Evolutionary conservation across 2,113 vertebrate genomes (phyloP), one percentile per base, ranked within the genome.

Genomic region (Nesogale talazaci): DNA sequence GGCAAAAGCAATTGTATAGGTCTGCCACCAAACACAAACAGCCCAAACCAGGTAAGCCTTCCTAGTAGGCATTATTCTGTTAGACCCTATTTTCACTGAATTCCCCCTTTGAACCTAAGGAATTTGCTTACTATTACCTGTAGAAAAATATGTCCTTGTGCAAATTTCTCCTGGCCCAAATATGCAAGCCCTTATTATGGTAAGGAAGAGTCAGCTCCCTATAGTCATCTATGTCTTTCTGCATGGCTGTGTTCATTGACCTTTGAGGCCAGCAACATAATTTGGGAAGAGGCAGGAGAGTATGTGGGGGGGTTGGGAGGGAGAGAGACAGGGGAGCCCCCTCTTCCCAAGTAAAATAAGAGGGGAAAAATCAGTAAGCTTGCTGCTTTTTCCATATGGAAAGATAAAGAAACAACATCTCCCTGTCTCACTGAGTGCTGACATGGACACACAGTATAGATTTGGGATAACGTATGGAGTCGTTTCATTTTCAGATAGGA

Each of bases 61-160:
- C 52, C 79, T 79, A 59, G 76, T 23, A 6, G 19, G 67, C 84
- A 76, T 93, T 52, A 6, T 94, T 92, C 86, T 11, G 67, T 83
- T 52, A 95, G 95, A 96, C 9, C 25, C 25, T 81, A 94, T 96
- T 97, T 96, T 96, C 15, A 4, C 85, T 90, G 94, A 83, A 92
- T 96, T 96, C 84, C 93, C 93, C 94, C 93, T 98, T 38, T 59
- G 94, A 96, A 94, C 95, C 83, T 93, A 96, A 98, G 96, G 95
- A 96, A 97, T 97, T 97, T 97, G 95, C 94, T 93, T 95, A 94
- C 94, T 57, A 63, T 86, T 96, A 85, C 96, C 92, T 96, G 88
- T 92, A 90, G 34, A 65, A 95, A 86, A 86, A 81, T 87, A 95
- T 74, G 86, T 80, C 74, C 93, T 92, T 96, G 95, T 96, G 88